Conservation (phyloP, 2,797 vertebrate genomes). For the Sphaeramia orbicularis region DNA sequence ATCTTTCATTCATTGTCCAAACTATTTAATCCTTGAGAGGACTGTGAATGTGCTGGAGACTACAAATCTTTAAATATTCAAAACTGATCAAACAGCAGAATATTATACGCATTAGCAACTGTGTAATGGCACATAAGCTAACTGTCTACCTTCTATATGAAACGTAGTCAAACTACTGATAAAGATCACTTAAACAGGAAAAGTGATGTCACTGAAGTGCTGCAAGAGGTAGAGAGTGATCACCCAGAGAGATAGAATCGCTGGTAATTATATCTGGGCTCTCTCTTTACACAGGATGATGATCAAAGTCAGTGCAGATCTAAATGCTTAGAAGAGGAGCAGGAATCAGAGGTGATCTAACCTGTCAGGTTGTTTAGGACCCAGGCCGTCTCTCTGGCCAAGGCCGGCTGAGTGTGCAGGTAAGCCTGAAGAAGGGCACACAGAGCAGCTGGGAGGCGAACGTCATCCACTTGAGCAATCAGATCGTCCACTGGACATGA, state of each 20-base stretch:
- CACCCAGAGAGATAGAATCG: too few species aligned
- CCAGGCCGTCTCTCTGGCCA: conserved; percentile 91
- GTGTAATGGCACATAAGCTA: too few species aligned
- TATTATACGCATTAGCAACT: too few species aligned
- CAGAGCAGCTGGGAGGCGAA: conserved; percentile 84
- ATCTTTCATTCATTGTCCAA: background rate
- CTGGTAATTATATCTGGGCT: background rate
- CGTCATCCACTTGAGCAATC: conserved; percentile 71
- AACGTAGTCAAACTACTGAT: too few species aligned
- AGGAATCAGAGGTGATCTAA: conserved; percentile 45
- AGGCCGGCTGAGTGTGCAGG: conserved; percentile 83
- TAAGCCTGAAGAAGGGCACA: conserved; percentile 87
- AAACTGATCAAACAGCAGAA: too few species aligned
- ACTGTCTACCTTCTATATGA: too few species aligned
- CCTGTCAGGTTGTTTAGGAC: conserved; percentile 97
- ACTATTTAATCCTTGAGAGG: too few species aligned
- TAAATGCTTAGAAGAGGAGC: background rate
- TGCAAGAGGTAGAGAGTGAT: too few species aligned
- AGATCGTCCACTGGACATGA: conserved; percentile 64
- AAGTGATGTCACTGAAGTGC: too few species aligned
- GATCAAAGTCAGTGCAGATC: background rate
- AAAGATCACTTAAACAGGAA: too few species aligned
- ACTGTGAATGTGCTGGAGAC: too few species aligned
- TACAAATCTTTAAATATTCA: too few species aligned
- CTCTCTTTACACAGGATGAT: background rate